Conservation (phyloP, 2,113 vertebrate genomes). For the Daubentonia madagascariensis region DNA sequence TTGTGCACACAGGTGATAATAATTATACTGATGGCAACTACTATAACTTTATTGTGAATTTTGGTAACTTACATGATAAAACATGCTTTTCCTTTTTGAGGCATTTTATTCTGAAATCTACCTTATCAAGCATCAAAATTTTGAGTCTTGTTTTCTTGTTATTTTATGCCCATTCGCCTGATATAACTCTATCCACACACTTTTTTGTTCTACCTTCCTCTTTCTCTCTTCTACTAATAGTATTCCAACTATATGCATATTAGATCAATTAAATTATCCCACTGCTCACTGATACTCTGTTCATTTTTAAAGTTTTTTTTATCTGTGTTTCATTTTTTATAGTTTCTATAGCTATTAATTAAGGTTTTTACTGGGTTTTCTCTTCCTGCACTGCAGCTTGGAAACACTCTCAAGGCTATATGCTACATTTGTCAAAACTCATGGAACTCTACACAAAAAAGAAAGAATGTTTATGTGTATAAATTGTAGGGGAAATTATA, state of each 20-base stretch:
- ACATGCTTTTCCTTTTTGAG: not conserved
- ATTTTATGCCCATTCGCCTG: not conserved
- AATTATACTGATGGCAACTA: not conserved
- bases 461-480: not conserved
- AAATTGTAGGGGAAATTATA: not conserved
- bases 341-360: not conserved
- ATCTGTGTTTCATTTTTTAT: not conserved
- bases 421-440: not conserved
- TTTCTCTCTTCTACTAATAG: not conserved
- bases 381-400: not conserved
- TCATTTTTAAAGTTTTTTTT: not conserved
- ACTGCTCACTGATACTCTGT: not conserved
- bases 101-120: not conserved
- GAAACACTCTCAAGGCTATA: not conserved
- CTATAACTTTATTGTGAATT: not conserved
- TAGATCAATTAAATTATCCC: not conserved
- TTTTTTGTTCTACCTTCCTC: not conserved
- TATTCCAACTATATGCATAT: not conserved
- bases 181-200: not conserved
- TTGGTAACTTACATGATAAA: not conserved
- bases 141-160: not conserved
- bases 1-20: not conserved
- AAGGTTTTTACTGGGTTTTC: not conserved
- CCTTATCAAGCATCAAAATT: not conserved
- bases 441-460: not conserved